Base-by-base conservation (phyloP, 2,888 invertebrate genomes). In the Hirtodrosophila trivittata region DNA sequence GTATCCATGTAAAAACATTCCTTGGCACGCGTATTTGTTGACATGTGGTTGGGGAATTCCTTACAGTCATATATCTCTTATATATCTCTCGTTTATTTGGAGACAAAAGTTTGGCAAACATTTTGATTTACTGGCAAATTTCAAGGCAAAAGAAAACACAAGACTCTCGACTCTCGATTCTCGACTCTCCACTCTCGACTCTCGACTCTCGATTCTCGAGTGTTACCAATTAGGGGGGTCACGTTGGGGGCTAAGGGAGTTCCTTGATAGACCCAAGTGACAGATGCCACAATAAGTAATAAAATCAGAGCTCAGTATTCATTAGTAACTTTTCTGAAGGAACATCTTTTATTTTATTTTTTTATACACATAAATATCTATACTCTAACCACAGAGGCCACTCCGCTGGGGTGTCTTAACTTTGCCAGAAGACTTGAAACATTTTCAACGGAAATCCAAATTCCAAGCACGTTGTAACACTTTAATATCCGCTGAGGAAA, bases 21-120 rank as follows among this genome's bases (percentile, higher is more conserved):
- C n/a, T n/a, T n/a, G n/a, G n/a, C n/a, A n/a, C n/a, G n/a, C n/a
- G n/a, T n/a, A n/a, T n/a, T n/a, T n/a, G n/a, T n/a, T n/a, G n/a
- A n/a, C n/a, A n/a, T 21, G 18, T 21, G 18, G 3, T 21, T 21
- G 5, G 18, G 18, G 18, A 21, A 21, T 21, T 3, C 5, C 2
- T 21, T 5, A 21, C 5, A 21, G 18, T 21, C 2, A 21, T 21
- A 21, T 21, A 21, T 21, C 18, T 5, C 28, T 8, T 28, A 28
- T 9, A n/a, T 9, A 28, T 28, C 5, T 28, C 1, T 28, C 4
- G 25, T 4, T 6, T 3, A 25, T 6, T 58, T 42, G 6, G 43
- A 59, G 70, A 52, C 43, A 51, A 62, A 78, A 82, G 41, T 77
- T 77, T 69, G 38, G 57, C 75, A 73, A 68, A 83, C 62, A 68